Percentiles rank a stretch among this genome's conserved stretches.
These are phyloP conservation scores for Melipona bicolor DNA, from an alignment of 2,888 invertebrate genomes.

Conservation along the genomic window DNA sequence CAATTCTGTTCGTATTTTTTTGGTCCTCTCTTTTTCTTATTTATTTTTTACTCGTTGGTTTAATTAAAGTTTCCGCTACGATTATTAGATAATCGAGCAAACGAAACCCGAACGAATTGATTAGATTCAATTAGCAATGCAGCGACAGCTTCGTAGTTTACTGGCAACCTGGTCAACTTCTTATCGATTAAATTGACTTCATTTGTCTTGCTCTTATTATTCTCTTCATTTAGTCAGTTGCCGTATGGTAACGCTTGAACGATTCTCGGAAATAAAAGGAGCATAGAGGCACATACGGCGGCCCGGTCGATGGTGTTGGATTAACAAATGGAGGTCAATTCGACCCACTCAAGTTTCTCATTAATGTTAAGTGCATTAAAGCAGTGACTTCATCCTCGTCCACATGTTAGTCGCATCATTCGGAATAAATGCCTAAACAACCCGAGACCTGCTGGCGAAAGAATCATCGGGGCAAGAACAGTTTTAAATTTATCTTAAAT, in stretches of 20 bases:
- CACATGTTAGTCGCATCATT: slow-evolving; percentile 32
- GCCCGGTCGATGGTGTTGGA: slow-evolving; percentile 53
- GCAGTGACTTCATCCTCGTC: slow-evolving; percentile 65
- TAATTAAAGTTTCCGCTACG: neutral
- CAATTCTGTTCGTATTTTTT: neutral
- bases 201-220: neutral
- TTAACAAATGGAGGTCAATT: slow-evolving; percentile 77
- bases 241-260: neutral
- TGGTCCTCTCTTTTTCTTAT: too few relatives aligned
- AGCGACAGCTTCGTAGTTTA: neutral
- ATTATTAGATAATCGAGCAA: slow-evolving; percentile 1
- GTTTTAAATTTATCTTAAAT: neutral
- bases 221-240: neutral
- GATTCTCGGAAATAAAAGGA: slow-evolving; percentile 41
- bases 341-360: slow-evolving; percentile 75
- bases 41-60: neutral
- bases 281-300: slow-evolving; percentile 13
- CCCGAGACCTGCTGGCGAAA: neutral
- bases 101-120: slow-evolving; percentile 8
- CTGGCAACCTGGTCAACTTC: neutral
- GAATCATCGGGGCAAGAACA: neutral
- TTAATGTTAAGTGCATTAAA: slow-evolving; percentile 69
- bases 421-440: slow-evolving; percentile 38
- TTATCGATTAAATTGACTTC: slow-evolving; percentile 20
- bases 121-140: neutral